phyloP scores from a whole-genome alignment of 2,797 vertebrate genomes.

The Tragelaphus eurycerus region DNA sequence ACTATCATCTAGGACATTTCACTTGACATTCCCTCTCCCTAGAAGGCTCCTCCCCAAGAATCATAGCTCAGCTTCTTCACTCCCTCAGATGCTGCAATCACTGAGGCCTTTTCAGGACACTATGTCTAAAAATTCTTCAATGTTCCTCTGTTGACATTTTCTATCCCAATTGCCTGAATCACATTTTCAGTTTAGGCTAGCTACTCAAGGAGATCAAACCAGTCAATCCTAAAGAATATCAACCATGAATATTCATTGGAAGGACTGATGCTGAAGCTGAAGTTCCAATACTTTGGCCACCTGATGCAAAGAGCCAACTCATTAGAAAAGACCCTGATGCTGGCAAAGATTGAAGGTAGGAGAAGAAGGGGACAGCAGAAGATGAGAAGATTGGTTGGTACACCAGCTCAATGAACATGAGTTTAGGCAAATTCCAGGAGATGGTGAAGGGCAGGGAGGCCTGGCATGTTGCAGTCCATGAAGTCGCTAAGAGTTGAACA shows the following conservation, averaged over 20 bases:
- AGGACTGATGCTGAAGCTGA: not conserved
- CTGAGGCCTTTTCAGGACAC: not conserved
- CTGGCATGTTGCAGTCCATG: not conserved
- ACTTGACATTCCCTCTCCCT: not conserved
- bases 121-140: not conserved
- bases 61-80: not conserved
- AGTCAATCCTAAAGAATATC: not conserved
- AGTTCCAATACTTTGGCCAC: not conserved
- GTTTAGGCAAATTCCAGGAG: not conserved
- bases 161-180: not conserved
- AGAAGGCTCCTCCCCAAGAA: not conserved
- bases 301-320: not conserved
- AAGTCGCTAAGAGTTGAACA: not conserved
- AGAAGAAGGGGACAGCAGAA: not conserved
- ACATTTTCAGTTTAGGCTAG: not conserved
- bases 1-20: not conserved
- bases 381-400: not conserved
- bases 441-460: not conserved
- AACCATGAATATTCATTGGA: not conserved
- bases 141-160: not conserved
- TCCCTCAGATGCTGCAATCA: not conserved
- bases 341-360: not conserved
- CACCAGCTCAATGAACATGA: not conserved
- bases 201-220: not conserved
- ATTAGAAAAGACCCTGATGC: not conserved